Evolutionary conservation across 1,140 invertebrate genomes (phyloP).

Genomic region (Eurosta solidaginis): DNA sequence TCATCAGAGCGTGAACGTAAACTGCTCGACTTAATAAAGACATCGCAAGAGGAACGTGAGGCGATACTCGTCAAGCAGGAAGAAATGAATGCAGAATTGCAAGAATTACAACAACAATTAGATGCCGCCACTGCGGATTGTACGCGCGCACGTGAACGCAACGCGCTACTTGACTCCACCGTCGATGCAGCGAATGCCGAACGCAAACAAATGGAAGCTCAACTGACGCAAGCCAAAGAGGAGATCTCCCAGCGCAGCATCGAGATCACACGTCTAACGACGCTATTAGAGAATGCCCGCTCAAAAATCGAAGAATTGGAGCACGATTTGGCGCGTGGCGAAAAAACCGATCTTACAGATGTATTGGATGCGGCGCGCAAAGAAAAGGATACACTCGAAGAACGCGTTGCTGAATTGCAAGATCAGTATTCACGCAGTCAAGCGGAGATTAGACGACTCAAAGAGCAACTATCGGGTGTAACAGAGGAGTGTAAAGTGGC

Average conservation of each 20-base stretch:
- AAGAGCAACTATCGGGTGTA: slow-evolving; percentile 72
- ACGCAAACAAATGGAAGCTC: slow-evolving; percentile 72
- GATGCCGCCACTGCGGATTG: slow-evolving; percentile 66
- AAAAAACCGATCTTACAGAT: slow-evolving; percentile 72
- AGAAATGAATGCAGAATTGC: slow-evolving; percentile 73
- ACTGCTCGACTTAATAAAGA: slow-evolving; percentile 83
- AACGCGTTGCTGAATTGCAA: slow-evolving; percentile 72
- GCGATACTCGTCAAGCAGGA: slow-evolving; percentile 77
- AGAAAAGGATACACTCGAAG: slow-evolving; percentile 73
- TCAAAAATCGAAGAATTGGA: slow-evolving; percentile 72
- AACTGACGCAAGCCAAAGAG: slow-evolving; percentile 72
- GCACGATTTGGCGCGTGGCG: slow-evolving; percentile 65
- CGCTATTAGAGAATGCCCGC: slow-evolving; percentile 79
- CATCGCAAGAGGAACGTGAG: slow-evolving; percentile 80
- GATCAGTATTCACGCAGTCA: slow-evolving; percentile 78
- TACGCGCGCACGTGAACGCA: slow-evolving; percentile 68
- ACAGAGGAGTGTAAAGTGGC: slow-evolving; percentile 82
- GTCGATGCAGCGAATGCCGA: slow-evolving; percentile 74
- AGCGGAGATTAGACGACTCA: slow-evolving; percentile 74
- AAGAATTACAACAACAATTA: slow-evolving; percentile 62
- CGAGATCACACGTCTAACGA: slow-evolving; percentile 76
- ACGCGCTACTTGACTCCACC: slow-evolving; percentile 71
- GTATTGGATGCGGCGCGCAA: slow-evolving; percentile 71
- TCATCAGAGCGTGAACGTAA: slow-evolving; percentile 79
- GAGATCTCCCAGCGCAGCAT: slow-evolving; percentile 69